Percentiles rank a stretch among this genome's conserved stretches.
Evolutionary conservation across 2,888 invertebrate genomes (phyloP).

Genomic region (Harpalus rubripes): DNA sequence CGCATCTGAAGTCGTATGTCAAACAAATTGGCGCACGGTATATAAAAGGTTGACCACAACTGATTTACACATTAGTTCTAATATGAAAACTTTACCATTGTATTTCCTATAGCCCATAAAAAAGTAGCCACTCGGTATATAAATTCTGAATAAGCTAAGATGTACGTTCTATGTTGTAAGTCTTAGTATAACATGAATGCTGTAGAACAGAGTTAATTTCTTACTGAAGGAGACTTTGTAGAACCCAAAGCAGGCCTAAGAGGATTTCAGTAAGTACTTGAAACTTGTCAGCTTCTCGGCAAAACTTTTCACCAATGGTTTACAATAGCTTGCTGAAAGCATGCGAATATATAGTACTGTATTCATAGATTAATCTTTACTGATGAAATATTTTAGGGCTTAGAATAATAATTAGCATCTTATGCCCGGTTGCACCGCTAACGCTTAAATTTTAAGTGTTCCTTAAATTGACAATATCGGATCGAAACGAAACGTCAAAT

Average conservation of each 20-base stretch:
- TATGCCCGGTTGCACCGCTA: no score
- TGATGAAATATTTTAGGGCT: background rate
- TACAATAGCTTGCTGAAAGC: background rate
- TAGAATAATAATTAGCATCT: background rate
- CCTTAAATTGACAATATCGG: no score
- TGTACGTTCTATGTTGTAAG: background rate
- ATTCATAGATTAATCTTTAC: background rate
- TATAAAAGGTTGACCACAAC: no score
- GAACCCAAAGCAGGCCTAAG: conserved; percentile 19
- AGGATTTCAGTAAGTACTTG: conserved; percentile 31
- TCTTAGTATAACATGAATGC: conserved; percentile 12
- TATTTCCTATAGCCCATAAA: no score
- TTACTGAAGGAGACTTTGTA: background rate
- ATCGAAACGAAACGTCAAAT: no score
- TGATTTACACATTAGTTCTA: no score
- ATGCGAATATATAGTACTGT: background rate
- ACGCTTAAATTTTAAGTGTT: no score
- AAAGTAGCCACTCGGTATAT: no score
- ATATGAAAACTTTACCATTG: no score
- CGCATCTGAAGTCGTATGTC: no score
- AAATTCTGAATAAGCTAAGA: background rate
- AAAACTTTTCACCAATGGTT: background rate
- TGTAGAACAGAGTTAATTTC: conserved; percentile 21
- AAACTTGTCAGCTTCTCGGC: conserved; percentile 22
- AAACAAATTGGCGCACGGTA: no score